Percentiles rank a stretch among this genome's conserved stretches.
phyloP scores from a whole-genome alignment of 2,888 invertebrate genomes.

The Xestia xanthographa region DNA sequence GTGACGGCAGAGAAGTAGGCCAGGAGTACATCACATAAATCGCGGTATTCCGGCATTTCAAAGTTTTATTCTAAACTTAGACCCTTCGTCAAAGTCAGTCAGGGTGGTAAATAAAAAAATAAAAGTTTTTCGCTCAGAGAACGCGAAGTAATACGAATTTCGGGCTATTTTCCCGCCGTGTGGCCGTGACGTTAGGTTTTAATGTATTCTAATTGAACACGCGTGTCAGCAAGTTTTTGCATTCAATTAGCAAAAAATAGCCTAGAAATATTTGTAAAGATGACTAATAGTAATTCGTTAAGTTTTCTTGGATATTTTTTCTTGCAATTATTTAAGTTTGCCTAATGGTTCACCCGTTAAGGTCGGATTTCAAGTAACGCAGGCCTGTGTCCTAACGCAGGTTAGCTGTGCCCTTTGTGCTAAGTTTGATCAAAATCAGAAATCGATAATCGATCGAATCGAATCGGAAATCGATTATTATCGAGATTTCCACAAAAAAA shows the following conservation, averaged over 20 bases:
- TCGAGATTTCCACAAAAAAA: not conserved
- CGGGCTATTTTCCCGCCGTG: constrained; percentile 46
- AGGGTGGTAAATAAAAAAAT: constrained; percentile 82
- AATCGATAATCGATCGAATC: too few species aligned
- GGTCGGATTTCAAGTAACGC: not conserved
- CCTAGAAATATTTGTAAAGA: not conserved
- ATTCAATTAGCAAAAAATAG: constrained; percentile 21
- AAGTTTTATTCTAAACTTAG: constrained; percentile 82
- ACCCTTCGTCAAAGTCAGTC: constrained; percentile 85
- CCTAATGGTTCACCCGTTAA: too few species aligned
- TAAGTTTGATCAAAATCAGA: not conserved
- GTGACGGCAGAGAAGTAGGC: constrained; percentile 71
- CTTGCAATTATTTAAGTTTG: too few species aligned
- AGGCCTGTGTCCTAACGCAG: not conserved
- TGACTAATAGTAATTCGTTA: not conserved
- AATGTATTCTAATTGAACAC: constrained; percentile 58
- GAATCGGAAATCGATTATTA: too few species aligned
- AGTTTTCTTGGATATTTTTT: not conserved
- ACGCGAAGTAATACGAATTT: constrained; percentile 78
- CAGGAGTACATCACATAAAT: constrained; percentile 70
- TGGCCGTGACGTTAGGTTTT: constrained; percentile 52
- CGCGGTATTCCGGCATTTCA: constrained; percentile 72
- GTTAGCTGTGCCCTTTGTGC: not conserved
- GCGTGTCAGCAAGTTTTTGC: constrained; percentile 27
- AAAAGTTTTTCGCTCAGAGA: constrained; percentile 72